Base-by-base conservation (phyloP, 2,888 invertebrate species). In the Stratiomys singularior region DNA sequence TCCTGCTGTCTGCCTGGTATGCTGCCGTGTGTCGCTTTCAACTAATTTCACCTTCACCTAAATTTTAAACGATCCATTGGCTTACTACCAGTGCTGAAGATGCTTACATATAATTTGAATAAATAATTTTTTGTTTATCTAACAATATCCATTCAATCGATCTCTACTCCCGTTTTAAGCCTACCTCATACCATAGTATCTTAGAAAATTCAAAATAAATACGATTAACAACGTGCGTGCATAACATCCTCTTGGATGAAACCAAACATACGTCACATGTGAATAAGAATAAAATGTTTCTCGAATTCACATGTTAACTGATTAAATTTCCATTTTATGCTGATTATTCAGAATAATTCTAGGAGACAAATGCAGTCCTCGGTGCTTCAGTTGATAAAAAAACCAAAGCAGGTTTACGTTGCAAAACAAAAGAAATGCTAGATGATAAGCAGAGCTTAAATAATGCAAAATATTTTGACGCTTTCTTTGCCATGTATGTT, bases 271-370 rank as follows among this genome's bases (percentile, higher is more conserved):
- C 9, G n/a, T 37, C 37, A 9, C 37, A 5, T 37, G 37, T 9
- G 37, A 5, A 5, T 37, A 37, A 5, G 37, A 37, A 52, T 52
- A 52, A 52, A n/a, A 52, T 52, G 2, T 52, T 15, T 5, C 18
- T 3, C 37, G 52, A 52, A n/a, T 4, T 52, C 52, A 18, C 3
- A 52, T 52, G 52, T 9, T 3, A 52, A 52, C 15, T 52, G 18
- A 3, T 52, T n/a, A 3, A 52, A 52, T 52, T 52, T 52, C 52
- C 15, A 52, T 52, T 52, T 52, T 9, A 52, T 52, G 52, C 52
- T 52, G 52, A 52, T 52, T 52, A 52, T 52, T 52, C 52, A 52
- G 52, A 52, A 52, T 52, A 52, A 52, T 52, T 52, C 52, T 52
- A 9, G 15, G 15, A n/a, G 4, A 4, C 52, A 52, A 52, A 37